These are phyloP conservation scores for Carpatolechia fugitivella DNA, from an alignment of 2,888 invertebrate species.

Conservation along the genomic window DNA sequence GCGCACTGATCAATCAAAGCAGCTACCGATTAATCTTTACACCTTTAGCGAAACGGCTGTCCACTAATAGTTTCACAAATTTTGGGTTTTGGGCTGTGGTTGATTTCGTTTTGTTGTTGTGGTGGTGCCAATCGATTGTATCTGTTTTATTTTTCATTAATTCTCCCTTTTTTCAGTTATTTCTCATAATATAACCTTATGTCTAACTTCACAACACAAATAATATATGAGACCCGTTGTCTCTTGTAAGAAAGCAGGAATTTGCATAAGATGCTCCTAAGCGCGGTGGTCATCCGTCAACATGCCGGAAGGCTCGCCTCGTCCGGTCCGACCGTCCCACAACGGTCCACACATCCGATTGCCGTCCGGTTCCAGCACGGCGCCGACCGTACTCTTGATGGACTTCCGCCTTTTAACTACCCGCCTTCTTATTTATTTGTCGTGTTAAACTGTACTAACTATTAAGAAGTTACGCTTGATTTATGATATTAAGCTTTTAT, in stretches of 20 bases:
- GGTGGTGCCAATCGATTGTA: background rate
- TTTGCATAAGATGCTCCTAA: constrained; percentile 40
- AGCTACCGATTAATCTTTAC: constrained; percentile 22
- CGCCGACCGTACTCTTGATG: constrained; percentile 48
- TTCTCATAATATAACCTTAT: background rate
- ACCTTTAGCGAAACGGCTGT: constrained; percentile 9
- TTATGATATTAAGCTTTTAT: background rate
- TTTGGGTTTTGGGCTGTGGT: background rate
- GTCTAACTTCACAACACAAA: background rate
- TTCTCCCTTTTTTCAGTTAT: background rate
- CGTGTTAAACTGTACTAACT: constrained; percentile 1
- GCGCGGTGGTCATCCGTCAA: constrained; percentile 31
- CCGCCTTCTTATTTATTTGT: constrained; percentile 17
- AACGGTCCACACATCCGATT: constrained; percentile 59
- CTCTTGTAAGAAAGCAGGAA: constrained; percentile 18
- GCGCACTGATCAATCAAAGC: constrained; percentile 32
- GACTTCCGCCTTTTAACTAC: constrained; percentile 72
- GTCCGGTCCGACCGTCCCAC: constrained; percentile 42
- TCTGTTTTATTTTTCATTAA: background rate
- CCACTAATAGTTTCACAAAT: constrained; percentile 5
- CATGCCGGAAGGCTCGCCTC: constrained; percentile 57
- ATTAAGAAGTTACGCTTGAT: constrained; percentile 3
- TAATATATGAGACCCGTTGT: background rate
- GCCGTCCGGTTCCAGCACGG: constrained; percentile 39
- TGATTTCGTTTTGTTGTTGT: background rate